Evolutionary conservation across 2,113 vertebrate species (phyloP).

Genomic region (Antechinus flavipes): DNA sequence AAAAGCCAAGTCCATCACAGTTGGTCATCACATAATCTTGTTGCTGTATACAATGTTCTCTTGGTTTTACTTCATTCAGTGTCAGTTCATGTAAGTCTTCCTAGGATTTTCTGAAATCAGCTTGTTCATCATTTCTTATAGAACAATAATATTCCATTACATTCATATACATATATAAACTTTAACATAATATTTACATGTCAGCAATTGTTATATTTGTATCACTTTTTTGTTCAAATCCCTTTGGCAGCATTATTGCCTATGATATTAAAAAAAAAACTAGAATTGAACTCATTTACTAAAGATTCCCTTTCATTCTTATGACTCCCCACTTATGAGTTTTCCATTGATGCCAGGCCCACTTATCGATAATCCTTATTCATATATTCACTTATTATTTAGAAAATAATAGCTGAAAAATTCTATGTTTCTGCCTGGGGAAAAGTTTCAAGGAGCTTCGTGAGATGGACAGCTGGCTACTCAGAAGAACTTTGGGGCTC

Average conservation of each 20-base stretch:
- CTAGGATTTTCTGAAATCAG: no score
- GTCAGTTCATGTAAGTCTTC: no score
- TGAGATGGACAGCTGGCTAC: background rate
- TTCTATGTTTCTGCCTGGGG: background rate
- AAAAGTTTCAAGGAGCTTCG: background rate
- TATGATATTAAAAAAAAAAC: background rate
- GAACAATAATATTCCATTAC: no score
- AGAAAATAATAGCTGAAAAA: background rate
- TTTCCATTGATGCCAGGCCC: background rate
- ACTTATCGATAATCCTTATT: background rate
- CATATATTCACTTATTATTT: background rate
- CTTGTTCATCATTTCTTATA: no score
- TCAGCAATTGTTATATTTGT: no score
- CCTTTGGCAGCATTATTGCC: background rate
- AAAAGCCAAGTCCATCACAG: no score
- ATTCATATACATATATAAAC: no score
- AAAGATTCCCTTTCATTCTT: background rate
- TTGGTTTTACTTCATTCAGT: no score
- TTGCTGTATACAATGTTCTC: no score
- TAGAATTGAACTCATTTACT: background rate
- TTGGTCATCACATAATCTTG: no score
- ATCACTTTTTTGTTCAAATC: constrained; percentile 13
- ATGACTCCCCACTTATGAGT: background rate
- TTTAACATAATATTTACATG: no score
- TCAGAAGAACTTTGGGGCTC: background rate